phyloP scores from a whole-genome alignment of 2,888 invertebrate genomes.

The Molorchus minor region DNA sequence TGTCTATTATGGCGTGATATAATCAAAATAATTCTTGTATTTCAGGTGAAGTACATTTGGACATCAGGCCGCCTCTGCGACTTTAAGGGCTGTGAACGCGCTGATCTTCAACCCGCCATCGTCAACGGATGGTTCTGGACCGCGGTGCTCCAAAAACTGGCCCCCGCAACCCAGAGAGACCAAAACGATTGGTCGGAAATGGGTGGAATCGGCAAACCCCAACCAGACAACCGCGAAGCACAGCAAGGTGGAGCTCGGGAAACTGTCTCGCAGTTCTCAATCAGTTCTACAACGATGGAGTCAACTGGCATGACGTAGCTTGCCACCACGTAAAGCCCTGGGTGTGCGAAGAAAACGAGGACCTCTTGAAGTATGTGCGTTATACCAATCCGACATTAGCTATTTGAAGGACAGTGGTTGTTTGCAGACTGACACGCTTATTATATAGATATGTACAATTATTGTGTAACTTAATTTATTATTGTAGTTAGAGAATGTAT shows the following conservation, averaged over 20 bases:
- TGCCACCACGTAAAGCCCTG: constrained; percentile 90
- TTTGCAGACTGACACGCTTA: constrained; percentile 42
- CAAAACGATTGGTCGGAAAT: constrained; percentile 90
- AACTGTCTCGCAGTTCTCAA: constrained; percentile 87
- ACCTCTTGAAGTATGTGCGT: constrained; percentile 81
- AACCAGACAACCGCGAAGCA: constrained; percentile 86
- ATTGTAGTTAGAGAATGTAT: constrained; percentile 23
- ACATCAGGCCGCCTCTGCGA: constrained; percentile 90
- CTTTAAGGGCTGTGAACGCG: constrained; percentile 88
- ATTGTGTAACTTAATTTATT: constrained; percentile 29
- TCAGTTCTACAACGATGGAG: constrained; percentile 90
- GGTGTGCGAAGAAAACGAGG: constrained; percentile 89
- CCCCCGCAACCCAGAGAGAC: constrained; percentile 81
- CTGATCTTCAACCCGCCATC: constrained; percentile 81
- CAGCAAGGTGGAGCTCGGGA: constrained; percentile 83
- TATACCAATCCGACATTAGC: constrained; percentile 77
- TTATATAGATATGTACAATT: neutral
- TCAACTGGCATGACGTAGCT: constrained; percentile 92
- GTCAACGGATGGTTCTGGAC: constrained; percentile 95
- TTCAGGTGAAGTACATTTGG: constrained; percentile 88
- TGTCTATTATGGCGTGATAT: too few relatives aligned
- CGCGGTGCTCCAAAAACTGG: constrained; percentile 83
- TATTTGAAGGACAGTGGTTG: constrained; percentile 64
- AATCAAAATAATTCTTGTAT: constrained; percentile 2
- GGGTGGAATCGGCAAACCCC: constrained; percentile 86